These are phyloP conservation scores for Matsumurasca onukii DNA, from an alignment of 1,140 invertebrate genomes.

Conservation along the genomic window DNA sequence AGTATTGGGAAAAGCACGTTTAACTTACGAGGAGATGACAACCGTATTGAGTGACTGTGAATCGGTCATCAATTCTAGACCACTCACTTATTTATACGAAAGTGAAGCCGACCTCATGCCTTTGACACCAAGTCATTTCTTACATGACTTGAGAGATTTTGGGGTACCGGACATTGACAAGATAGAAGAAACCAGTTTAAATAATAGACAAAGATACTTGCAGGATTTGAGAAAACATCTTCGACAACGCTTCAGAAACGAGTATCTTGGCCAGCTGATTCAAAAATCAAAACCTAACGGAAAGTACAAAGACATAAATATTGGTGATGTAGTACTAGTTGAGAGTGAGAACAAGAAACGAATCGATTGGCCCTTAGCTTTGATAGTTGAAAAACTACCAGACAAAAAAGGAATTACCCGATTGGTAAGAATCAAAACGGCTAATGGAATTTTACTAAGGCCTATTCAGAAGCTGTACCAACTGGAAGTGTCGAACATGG, in stretches of 20 bases:
- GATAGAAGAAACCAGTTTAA: too few relatives aligned
- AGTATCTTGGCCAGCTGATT: conserved; percentile 26
- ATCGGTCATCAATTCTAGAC: conserved; percentile 44
- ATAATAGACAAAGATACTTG: too few relatives aligned
- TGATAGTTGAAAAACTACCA: too few relatives aligned
- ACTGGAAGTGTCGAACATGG: too few relatives aligned
- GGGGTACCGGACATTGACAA: conserved; percentile 37
- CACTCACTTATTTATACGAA: conserved; percentile 45
- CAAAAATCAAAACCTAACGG: background rate
- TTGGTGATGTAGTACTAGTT: conserved; percentile 21
- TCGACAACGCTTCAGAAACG: conserved; percentile 16
- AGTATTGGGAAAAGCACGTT: conserved; percentile 25
- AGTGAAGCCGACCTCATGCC: conserved; percentile 31
- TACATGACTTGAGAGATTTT: conserved; percentile 36
- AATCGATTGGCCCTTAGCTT: conserved; percentile 22
- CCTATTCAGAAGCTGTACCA: too few relatives aligned
- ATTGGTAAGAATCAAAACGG: too few relatives aligned
- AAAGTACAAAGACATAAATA: background rate
- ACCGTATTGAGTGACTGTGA: conserved; percentile 35
- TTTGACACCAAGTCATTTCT: conserved; percentile 40
- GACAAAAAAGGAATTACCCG: too few relatives aligned
- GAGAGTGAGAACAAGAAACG: conserved; percentile 15
- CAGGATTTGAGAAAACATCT: conserved; percentile 19
- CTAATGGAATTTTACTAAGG: too few relatives aligned
- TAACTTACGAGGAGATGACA: conserved; percentile 29